These are phyloP conservation scores for Sebastes nivosus DNA, from an alignment of 2,797 vertebrate genomes.

Conservation along the genomic window DNA sequence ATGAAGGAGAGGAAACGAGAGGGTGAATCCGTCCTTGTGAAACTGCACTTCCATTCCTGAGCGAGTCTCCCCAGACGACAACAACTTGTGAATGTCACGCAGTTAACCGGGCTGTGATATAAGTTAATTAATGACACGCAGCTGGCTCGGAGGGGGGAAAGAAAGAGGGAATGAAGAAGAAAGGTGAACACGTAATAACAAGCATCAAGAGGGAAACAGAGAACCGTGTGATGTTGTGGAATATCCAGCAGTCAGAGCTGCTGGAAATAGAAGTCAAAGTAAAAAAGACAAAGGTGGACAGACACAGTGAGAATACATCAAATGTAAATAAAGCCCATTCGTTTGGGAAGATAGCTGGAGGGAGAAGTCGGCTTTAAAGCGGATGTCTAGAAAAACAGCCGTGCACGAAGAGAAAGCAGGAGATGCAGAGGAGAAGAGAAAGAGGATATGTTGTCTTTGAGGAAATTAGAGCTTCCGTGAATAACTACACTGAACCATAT, in stretches of 20 bases:
- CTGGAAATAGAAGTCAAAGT: constrained; percentile 22
- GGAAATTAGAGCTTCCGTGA: constrained; percentile 68
- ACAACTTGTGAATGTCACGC: constrained; percentile 65
- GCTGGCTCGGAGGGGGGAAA: constrained; percentile 12
- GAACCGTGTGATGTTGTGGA: not conserved
- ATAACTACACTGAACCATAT: constrained; percentile 59
- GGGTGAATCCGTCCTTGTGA: constrained; percentile 54
- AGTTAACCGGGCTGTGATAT: constrained; percentile 66
- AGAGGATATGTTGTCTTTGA: constrained; percentile 50
- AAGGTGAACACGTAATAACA: constrained; percentile 15
- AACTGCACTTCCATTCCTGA: constrained; percentile 46
- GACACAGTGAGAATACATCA: constrained; percentile 18
- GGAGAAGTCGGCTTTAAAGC: constrained; percentile 16
- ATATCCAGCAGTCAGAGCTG: not conserved
- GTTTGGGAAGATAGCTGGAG: constrained; percentile 18
- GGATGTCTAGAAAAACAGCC: constrained; percentile 27
- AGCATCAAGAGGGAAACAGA: not conserved
- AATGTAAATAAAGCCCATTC: constrained; percentile 19
- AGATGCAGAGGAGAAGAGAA: constrained; percentile 21
- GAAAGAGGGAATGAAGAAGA: not conserved
- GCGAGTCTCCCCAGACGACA: constrained; percentile 32
- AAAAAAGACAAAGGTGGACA: constrained; percentile 30
- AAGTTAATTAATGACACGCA: constrained; percentile 69
- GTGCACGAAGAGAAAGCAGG: constrained; percentile 4
- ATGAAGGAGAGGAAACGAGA: constrained; percentile 9